Evolutionary conservation across 2,113 vertebrate species (phyloP), one percentile per base, ranked within the genome.

Genomic region (Proterorhinus semilunaris): DNA sequence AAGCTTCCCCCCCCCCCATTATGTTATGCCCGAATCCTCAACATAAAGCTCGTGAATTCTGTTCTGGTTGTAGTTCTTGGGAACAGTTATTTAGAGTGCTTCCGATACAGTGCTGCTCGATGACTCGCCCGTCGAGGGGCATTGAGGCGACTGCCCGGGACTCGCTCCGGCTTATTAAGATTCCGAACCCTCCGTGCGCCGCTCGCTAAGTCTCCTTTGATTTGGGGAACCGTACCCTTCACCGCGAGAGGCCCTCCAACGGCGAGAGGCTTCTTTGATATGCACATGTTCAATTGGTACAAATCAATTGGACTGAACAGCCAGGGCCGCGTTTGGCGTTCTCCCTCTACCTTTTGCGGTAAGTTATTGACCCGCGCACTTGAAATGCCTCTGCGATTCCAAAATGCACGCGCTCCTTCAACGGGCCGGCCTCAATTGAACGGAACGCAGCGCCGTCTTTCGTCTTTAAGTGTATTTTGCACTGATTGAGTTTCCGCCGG

Each of bases 241-340:
- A 66, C 61, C 13, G 48, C 70, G 66, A 72, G 74, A 78, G 76
- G 54, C 49, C 54, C 74, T 75, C 68, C 70, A 50, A 36, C 27
- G 4, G 64, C 64, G 69, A 58, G 58, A 66, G 68, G 66, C 74
- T 9, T 15, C 66, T 83, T 82, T 75, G 69, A 74, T 82, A 78
- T 82, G 75, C 69, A 85, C 74, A 83, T 84, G 78, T 80, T 72
- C 58, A 76, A 80, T 68, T 36, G 51, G 62, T 44, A 42, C 53
- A 74, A 80, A 85, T 86, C 79, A 74, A 82, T 81, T 47, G 63
- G 63, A 64, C 54, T 44, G 58, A 82, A 86, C 75, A 59, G 75
- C 46, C n/a, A 71, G 68, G 61, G 63, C 13, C n/a, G 66, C 63
- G 68, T 81, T 81, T 78, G 57, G 74, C 61, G 77, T 4, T 10